Evolutionary conservation across 2,797 vertebrate genomes (phyloP).

Genomic region (Brachymystax lenok): DNA sequence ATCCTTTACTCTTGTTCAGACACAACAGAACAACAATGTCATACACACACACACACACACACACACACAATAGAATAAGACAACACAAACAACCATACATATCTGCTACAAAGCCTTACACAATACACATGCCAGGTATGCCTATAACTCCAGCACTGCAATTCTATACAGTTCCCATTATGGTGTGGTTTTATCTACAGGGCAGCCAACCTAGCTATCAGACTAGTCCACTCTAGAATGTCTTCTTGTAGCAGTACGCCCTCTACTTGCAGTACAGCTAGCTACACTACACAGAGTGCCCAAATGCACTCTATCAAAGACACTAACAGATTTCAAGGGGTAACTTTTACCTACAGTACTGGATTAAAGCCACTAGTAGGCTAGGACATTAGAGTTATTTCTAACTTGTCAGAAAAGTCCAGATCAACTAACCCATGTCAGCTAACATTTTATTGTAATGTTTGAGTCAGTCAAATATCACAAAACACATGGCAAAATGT

Average conservation of each 20-base stretch:
- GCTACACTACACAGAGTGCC: constrained; percentile 14
- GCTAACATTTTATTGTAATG: too few species aligned
- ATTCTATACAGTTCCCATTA: neutral
- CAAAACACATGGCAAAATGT: neutral
- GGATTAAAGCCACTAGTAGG: neutral
- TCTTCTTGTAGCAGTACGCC: constrained; percentile 32
- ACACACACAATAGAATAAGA: neutral
- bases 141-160: neutral
- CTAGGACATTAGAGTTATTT: neutral
- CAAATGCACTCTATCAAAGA: neutral
- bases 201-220: neutral
- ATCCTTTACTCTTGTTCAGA: too few species aligned
- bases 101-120: neutral
- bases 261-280: constrained; percentile 22
- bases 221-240: neutral
- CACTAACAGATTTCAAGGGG: neutral
- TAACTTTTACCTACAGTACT: neutral
- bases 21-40: neutral
- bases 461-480: too few species aligned
- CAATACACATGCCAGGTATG: too few species aligned
- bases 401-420: neutral
- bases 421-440: neutral
- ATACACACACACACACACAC: neutral
- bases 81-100: neutral
- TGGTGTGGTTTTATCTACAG: neutral